These are phyloP conservation scores for Lepidurus arcticus DNA, from an alignment of 1,140 invertebrate species.

Conservation along the genomic window DNA sequence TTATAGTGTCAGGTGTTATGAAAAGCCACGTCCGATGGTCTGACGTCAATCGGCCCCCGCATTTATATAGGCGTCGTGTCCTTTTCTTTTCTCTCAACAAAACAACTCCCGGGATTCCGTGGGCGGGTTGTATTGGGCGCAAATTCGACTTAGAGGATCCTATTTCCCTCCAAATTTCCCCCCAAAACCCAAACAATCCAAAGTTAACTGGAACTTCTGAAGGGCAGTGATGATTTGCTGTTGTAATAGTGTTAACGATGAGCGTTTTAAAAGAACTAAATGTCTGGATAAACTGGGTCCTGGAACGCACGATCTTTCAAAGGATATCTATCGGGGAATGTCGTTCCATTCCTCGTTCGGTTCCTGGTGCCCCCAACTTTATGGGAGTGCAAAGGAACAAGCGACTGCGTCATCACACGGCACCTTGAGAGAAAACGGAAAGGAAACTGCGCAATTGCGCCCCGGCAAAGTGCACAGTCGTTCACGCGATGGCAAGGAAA, in stretches of 20 bases:
- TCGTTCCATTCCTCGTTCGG: neutral
- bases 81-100: neutral
- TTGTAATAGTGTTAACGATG: too few relatives aligned
- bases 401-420: slow-evolving; percentile 7
- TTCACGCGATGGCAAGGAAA: slow-evolving; percentile 4
- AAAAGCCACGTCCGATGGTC: slow-evolving; percentile 2
- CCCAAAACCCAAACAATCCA: too few relatives aligned
- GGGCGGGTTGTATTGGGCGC: neutral
- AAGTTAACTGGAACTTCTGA: too few relatives aligned
- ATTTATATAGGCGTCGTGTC: neutral
- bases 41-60: slow-evolving; percentile 20
- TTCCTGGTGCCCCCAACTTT: neutral
- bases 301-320: neutral
- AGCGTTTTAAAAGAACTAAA: too few relatives aligned
- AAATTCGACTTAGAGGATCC: neutral
- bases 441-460: slow-evolving; percentile 18
- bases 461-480: neutral
- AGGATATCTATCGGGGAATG: neutral
- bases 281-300: neutral
- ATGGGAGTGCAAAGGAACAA: neutral
- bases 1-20: neutral
- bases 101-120: neutral
- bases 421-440: neutral
- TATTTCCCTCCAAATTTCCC: too few relatives aligned
- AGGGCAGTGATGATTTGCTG: too few relatives aligned